Evolutionary conservation across 1,140 invertebrate genomes (phyloP).

Genomic region (Zophobas morio): DNA sequence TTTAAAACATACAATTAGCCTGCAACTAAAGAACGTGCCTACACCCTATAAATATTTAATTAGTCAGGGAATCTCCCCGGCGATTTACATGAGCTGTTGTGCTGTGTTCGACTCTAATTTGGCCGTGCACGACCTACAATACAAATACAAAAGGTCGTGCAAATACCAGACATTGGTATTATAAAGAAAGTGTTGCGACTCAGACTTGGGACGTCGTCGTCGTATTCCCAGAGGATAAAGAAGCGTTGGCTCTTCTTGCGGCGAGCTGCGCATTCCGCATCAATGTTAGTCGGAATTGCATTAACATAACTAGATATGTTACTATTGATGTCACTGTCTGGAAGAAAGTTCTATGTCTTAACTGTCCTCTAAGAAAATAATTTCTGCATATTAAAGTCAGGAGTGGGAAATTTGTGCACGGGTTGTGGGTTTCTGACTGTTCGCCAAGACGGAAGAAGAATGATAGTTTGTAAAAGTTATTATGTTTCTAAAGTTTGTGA

Average conservation of each 20-base stretch:
- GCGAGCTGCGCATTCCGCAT: constrained; percentile 64
- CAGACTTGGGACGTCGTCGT: constrained; percentile 43
- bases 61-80: constrained; percentile 6
- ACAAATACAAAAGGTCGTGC: constrained; percentile 37
- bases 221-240: constrained; percentile 35
- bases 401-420: no score
- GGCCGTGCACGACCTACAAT: constrained; percentile 38
- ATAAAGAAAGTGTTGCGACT: constrained; percentile 30
- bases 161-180: constrained; percentile 47
- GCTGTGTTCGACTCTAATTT: neutral
- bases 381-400: neutral
- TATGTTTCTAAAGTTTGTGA: no score
- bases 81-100: constrained; percentile 38
- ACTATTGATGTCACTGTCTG: constrained; percentile 78
- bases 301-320: constrained; percentile 78
- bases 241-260: constrained; percentile 50
- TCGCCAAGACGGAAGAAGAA: no score
- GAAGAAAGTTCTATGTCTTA: constrained; percentile 12
- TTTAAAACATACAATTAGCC: constrained; percentile 38
- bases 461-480: no score
- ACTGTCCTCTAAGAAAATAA: neutral
- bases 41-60: constrained; percentile 43
- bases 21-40: constrained; percentile 6
- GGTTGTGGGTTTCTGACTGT: no score
- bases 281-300: constrained; percentile 81